Percentiles rank a stretch among this genome's conserved stretches.
These are phyloP conservation scores for Nanger granti DNA, from an alignment of 2,113 vertebrate genomes.

Conservation along the genomic window DNA sequence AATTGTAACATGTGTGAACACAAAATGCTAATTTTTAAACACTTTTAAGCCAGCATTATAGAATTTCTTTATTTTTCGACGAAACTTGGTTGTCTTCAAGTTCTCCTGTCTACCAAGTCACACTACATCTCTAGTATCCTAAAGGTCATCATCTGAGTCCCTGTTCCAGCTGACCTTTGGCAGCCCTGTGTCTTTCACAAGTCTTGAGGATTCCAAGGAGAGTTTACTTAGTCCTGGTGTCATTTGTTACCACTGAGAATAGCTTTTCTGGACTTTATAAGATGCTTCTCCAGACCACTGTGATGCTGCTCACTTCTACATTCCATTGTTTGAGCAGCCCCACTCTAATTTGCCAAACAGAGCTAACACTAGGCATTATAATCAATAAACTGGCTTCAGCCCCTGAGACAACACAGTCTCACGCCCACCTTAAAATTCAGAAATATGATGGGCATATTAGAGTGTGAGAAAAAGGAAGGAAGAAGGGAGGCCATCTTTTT, in stretches of 20 bases:
- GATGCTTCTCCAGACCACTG: not conserved
- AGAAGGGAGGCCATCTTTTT: not conserved
- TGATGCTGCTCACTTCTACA: not conserved
- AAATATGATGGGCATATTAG: rapidly evolving
- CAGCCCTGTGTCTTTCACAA: not conserved
- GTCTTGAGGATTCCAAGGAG: not conserved
- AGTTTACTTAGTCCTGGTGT: not conserved
- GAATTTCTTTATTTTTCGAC: not conserved
- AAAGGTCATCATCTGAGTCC: not conserved
- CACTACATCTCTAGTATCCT: no score
- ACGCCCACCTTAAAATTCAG: not conserved
- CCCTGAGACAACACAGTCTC: not conserved
- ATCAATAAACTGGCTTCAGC: not conserved
- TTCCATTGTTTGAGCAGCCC: not conserved
- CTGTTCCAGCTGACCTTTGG: not conserved
- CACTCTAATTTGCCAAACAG: not conserved
- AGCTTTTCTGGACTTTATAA: not conserved
- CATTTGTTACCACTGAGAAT: not conserved
- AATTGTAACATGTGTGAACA: not conserved
- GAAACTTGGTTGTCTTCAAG: not conserved
- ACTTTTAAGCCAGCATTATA: not conserved
- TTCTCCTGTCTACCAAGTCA: not conserved
- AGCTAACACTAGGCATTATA: not conserved
- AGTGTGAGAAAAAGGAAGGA: not conserved
- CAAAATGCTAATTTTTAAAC: not conserved